Base-by-base conservation (phyloP, 2,888 invertebrate species). In the Polylopha cassiicola region DNA sequence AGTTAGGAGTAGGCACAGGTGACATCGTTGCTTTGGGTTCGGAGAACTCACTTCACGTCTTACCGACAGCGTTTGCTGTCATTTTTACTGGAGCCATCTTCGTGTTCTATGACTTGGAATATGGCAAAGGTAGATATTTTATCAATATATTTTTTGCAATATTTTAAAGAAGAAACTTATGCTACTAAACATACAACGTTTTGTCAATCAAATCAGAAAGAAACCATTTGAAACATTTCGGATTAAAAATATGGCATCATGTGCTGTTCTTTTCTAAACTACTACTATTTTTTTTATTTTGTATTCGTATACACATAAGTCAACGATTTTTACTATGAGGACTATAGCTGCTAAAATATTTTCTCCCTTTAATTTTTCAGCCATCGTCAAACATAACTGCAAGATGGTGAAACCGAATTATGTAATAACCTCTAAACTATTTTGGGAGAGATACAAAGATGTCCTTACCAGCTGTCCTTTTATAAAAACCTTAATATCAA, bases 11-110 rank as follows among this genome's bases (percentile, higher is more conserved):
- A 6, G n/a, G 11, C n/a, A 7, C 14, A 21, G 36, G 36, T 3
- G 36, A 27, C n/a, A 9, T 21, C 3, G 21, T 36, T 14, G 36
- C 27, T 9, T 13, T 36, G 27, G 36, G 36, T 15, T 36, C 10
- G 4, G 15, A 27, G n/a, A 9, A 1, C 10, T 36, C 27, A n/a
- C 1, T 36, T 20, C 27, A 27, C 21, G 27, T 14, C 20, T 7
- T 36, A n/a, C 36, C 36, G 3, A 21, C 36, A 3, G 15, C 9
- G 8, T 10, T 36, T 15, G 36, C 15, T 2, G 21, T 27, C 7
- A 9, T 20, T 7, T 21, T 36, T 9, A 21, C 36, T 4, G 27
- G 36, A 9, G 36, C 36, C 1, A 15, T 21, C 5, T 27, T 15
- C 10, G 27, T 27, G 4, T 2, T 15, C 4, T 27, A 21, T 14